These are phyloP conservation scores for Xestobium rufovillosum DNA, from an alignment of 2,888 invertebrate genomes.

Conservation along the genomic window DNA sequence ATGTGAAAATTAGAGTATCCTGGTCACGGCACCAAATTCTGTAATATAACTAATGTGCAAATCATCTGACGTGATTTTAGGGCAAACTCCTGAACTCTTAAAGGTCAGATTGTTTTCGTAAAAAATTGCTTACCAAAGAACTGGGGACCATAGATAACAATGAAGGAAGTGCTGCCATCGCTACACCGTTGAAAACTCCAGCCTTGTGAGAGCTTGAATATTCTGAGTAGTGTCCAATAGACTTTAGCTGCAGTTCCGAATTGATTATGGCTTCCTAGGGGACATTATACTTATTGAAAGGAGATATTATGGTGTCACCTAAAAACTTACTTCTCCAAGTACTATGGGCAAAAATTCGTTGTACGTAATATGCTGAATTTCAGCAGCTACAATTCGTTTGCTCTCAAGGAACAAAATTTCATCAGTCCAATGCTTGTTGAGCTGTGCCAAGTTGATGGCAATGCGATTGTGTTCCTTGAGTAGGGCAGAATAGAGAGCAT, in stretches of 20 bases:
- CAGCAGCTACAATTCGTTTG: constrained; percentile 64
- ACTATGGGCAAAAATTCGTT: constrained; percentile 76
- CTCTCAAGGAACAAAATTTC: constrained; percentile 69
- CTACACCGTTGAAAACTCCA: constrained; percentile 71
- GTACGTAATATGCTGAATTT: constrained; percentile 77
- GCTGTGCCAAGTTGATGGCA: constrained; percentile 57
- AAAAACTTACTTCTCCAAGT: constrained; percentile 57
- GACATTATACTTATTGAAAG: constrained; percentile 9
- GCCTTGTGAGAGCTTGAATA: constrained; percentile 77
- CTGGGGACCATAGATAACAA: constrained; percentile 70
- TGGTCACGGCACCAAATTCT: too few species aligned
- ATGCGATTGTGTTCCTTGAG: constrained; percentile 75
- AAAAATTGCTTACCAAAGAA: constrained; percentile 55
- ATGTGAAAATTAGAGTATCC: neutral
- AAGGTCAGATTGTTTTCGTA: constrained; percentile 1
- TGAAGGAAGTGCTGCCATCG: constrained; percentile 64
- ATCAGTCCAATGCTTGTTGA: constrained; percentile 77
- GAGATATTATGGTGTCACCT: constrained; percentile 1
- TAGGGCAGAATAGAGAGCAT: constrained; percentile 64
- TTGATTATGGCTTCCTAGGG: constrained; percentile 55
- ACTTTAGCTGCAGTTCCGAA: constrained; percentile 53
- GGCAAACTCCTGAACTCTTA: too few species aligned
- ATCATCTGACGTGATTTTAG: too few species aligned
- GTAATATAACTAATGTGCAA: too few species aligned
- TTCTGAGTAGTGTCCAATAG: constrained; percentile 66